Conservation (phyloP, 2,113 vertebrate species). For the Platycercus adscitus region DNA sequence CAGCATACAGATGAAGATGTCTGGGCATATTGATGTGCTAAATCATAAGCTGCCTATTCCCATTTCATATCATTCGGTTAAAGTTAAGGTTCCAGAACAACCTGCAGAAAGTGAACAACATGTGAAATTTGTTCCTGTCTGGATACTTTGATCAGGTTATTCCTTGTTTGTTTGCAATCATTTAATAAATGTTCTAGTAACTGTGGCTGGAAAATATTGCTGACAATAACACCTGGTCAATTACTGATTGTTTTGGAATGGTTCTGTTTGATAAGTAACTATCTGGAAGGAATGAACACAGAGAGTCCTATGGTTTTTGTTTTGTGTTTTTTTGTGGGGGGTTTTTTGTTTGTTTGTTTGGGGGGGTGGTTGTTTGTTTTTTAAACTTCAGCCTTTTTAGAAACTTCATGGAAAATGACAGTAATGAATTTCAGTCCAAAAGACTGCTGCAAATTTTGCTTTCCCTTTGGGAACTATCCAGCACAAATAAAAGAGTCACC, state of each 20-base stretch:
- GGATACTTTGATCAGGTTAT: not conserved
- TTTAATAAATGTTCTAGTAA: not conserved
- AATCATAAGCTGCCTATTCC: conserved; percentile 34
- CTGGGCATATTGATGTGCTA: conserved; percentile 45
- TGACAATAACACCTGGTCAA: not conserved
- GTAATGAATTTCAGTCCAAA: not conserved
- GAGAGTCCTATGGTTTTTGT: not conserved
- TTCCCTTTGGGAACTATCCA: not conserved
- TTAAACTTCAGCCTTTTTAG: not conserved
- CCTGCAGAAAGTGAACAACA: conserved; percentile 42
- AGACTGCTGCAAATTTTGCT: not conserved
- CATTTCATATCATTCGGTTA: conserved; percentile 18
- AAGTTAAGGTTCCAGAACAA: conserved; percentile 52
- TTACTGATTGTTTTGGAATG: not conserved
- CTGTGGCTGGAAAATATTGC: not conserved
- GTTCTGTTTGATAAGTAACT: not conserved
- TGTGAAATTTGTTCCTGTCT: conserved; percentile 12
- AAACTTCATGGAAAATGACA: not conserved
- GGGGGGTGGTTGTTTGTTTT: not conserved
- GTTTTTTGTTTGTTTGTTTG: not conserved
- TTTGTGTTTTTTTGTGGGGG: not conserved
- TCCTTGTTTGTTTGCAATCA: not conserved
- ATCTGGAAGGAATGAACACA: not conserved
- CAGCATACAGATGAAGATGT: conserved; percentile 68
- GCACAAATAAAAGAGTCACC: not conserved